Evolutionary conservation across 2,888 invertebrate species (phyloP).

Genomic region (Thymelicus acteon): DNA sequence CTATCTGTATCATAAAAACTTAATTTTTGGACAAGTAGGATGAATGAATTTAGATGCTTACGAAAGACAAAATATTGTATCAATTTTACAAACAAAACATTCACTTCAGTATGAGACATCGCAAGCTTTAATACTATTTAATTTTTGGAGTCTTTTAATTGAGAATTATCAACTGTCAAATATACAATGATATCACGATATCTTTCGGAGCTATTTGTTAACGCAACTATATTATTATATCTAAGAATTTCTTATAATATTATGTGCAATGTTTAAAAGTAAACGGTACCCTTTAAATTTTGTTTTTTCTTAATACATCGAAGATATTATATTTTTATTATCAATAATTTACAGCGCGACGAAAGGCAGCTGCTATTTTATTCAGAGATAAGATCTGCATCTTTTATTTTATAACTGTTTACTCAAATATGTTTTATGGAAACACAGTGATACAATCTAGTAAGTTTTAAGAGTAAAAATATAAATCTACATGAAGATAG

Average conservation of each 20-base stretch:
- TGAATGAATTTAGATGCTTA: too few relatives aligned
- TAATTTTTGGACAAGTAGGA: too few relatives aligned
- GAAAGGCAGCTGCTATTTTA: slow-evolving; percentile 1
- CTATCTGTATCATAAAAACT: too few relatives aligned
- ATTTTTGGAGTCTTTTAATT: not conserved
- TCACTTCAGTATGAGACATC: not conserved
- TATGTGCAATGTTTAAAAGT: not conserved
- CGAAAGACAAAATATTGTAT: too few relatives aligned
- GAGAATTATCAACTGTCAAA: slow-evolving; percentile 11
- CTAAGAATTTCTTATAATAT: not conserved
- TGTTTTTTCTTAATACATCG: not conserved
- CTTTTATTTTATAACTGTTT: not conserved
- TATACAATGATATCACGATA: not conserved
- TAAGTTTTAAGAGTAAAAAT: not conserved
- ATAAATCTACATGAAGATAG: not conserved
- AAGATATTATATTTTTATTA: not conserved
- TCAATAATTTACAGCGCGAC: not conserved
- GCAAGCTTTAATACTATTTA: not conserved
- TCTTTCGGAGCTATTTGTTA: slow-evolving; percentile 1
- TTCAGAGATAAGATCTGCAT: not conserved
- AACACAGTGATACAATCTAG: not conserved
- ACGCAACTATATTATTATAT: not conserved
- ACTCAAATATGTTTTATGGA: not conserved
- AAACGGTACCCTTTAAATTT: not conserved
- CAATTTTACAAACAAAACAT: not conserved